phyloP scores from a whole-genome alignment of 2,113 vertebrate species.

The Aspiorhynchus laticeps region DNA sequence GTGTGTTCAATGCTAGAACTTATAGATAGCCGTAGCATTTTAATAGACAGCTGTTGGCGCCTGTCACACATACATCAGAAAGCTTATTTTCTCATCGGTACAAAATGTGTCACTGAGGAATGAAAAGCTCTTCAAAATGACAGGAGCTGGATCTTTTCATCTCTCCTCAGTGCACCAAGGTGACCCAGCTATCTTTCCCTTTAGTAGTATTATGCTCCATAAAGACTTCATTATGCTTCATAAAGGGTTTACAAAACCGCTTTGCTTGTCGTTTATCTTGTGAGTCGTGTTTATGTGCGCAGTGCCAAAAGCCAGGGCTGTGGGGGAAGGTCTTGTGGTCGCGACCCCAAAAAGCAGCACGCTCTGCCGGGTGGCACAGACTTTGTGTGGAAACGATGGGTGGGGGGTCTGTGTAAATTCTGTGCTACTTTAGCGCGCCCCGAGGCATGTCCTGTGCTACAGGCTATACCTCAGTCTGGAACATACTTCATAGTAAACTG shows the following conservation, averaged over 20 bases:
- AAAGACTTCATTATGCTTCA: slow-evolving; percentile 83
- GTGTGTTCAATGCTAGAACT: slow-evolving; percentile 95
- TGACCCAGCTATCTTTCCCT: slow-evolving; percentile 85
- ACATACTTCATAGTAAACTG: slow-evolving; percentile 73
- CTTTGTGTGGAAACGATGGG: background rate
- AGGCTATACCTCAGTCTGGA: slow-evolving; percentile 68
- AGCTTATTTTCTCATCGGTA: slow-evolving; percentile 85
- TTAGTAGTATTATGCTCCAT: slow-evolving; percentile 62
- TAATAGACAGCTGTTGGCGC: slow-evolving; percentile 89
- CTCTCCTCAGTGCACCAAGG: slow-evolving; percentile 86
- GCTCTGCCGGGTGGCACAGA: background rate
- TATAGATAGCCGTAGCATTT: slow-evolving; percentile 89
- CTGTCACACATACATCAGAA: slow-evolving; percentile 74
- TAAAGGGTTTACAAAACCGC: slow-evolving; percentile 85
- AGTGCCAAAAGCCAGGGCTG: slow-evolving; percentile 84
- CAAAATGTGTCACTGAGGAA: slow-evolving; percentile 43
- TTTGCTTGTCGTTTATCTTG: slow-evolving; percentile 89
- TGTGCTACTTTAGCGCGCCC: slow-evolving; percentile 30
- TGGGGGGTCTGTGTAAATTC: slow-evolving; percentile 20
- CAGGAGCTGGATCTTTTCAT: slow-evolving; percentile 80
- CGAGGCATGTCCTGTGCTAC: slow-evolving; percentile 57
- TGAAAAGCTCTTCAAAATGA: slow-evolving; percentile 32
- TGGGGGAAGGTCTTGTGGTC: slow-evolving; percentile 57
- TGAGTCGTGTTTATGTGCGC: slow-evolving; percentile 90
- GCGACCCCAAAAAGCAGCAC: background rate